Percentiles rank a stretch among this genome's conserved stretches.
Conservation (phyloP, 1,140 invertebrate species). For the Subanguina moxae region DNA sequence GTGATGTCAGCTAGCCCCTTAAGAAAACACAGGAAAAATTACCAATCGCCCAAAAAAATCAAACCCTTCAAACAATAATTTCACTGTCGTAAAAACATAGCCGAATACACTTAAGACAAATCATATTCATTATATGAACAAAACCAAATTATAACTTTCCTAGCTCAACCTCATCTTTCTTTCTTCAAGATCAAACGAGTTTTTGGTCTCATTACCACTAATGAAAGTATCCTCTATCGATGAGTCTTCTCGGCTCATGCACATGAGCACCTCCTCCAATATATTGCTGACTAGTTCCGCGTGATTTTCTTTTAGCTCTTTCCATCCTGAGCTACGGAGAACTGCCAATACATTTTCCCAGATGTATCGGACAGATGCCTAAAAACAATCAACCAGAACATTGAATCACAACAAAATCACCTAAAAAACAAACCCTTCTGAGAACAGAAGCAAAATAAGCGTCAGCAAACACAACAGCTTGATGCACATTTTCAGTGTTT, state of each 20-base stretch:
- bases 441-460: constrained; percentile 39
- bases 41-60: no score
- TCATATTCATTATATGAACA: no score
- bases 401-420: no score
- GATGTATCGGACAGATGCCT: background rate
- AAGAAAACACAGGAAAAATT: no score
- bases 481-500: constrained; percentile 41
- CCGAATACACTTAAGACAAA: no score
- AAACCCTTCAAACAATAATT: no score
- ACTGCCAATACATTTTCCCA: constrained; percentile 26
- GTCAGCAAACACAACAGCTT: constrained; percentile 47
- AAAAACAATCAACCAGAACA: background rate
- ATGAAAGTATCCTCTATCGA: background rate
- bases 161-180: no score
- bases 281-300: constrained; percentile 28
- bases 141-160: no score
- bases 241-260: background rate
- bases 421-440: constrained; percentile 27
- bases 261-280: constrained; percentile 21
- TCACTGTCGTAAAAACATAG: no score
- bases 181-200: no score
- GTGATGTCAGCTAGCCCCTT: no score
- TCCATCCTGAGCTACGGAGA: constrained; percentile 26
- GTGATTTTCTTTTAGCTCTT: constrained; percentile 21
- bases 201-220: no score